phyloP scores from a whole-genome alignment of 1,140 invertebrate genomes.

The Ceratoteleas bidentatus region DNA sequence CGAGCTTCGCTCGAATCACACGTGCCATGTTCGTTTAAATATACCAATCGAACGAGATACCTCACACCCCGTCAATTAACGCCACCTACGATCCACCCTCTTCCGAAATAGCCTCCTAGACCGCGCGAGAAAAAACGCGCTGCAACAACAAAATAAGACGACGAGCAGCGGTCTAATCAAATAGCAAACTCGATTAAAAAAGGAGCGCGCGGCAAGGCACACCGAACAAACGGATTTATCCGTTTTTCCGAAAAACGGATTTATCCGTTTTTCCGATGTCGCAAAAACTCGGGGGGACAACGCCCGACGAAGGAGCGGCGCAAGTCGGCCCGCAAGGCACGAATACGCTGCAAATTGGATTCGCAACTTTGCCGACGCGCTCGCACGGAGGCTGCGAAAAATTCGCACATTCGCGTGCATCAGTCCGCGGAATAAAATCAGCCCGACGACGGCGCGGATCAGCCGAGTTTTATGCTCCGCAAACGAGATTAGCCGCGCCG shows the following conservation, averaged over 20 bases:
- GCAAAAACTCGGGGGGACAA: conserved; percentile 43
- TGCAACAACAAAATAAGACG: no score
- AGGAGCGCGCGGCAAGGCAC: neutral
- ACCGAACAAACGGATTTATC: no score
- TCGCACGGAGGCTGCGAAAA: conserved; percentile 77
- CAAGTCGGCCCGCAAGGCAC: conserved; percentile 32
- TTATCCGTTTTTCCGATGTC: neutral
- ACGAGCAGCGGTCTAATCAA: no score
- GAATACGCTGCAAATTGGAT: conserved; percentile 80
- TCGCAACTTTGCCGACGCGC: conserved; percentile 79
- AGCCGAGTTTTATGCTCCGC: conserved; percentile 76
- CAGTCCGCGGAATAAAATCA: conserved; percentile 69
- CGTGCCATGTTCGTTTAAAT: no score
- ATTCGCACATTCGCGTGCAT: conserved; percentile 76
- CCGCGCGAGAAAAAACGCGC: no score
- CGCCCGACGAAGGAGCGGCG: conserved; percentile 15
- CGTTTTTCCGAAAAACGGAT: no score
- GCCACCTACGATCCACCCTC: no score
- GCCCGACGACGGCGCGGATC: conserved; percentile 72
- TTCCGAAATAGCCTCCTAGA: no score
- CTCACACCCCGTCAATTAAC: no score
- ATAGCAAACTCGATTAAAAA: neutral
- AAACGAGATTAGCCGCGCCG: conserved; percentile 75
- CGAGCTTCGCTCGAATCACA: neutral
- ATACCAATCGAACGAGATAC: no score